phyloP scores from a whole-genome alignment of 2,797 vertebrate species.

The Microchirus variegatus region DNA sequence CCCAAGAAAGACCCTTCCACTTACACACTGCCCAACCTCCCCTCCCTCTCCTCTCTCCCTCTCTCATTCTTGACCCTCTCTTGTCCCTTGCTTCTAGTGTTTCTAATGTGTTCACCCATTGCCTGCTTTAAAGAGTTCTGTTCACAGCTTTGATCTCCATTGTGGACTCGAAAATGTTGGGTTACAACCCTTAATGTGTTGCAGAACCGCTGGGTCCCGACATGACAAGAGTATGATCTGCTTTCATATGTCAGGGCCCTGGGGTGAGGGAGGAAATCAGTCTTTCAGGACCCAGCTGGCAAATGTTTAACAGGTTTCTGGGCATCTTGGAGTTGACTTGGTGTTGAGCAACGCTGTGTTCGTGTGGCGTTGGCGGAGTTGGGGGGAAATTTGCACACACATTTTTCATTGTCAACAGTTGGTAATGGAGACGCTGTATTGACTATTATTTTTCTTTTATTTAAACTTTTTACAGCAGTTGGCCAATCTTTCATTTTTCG shows the following conservation, averaged over 20 bases:
- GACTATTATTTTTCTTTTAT: too few species aligned
- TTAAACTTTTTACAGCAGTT: background rate
- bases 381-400: slow-evolving; percentile 6
- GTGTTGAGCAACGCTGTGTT: slow-evolving; percentile 35
- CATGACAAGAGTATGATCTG: slow-evolving; percentile 42
- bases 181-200: slow-evolving; percentile 55
- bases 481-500: slow-evolving; percentile 1
- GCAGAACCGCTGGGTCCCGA: slow-evolving; percentile 42
- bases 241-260: slow-evolving; percentile 43
- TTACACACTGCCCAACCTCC: slow-evolving; percentile 1
- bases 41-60: slow-evolving; percentile 9
- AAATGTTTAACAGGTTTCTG: slow-evolving; percentile 43
- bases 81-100: slow-evolving; percentile 50
- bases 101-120: slow-evolving; percentile 38
- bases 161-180: slow-evolving; percentile 32
- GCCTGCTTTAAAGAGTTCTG: slow-evolving; percentile 32
- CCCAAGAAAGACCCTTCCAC: slow-evolving; percentile 41
- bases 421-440: background rate
- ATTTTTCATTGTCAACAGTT: background rate
- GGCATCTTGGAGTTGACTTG: slow-evolving; percentile 7
- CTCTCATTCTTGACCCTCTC: slow-evolving; percentile 38
- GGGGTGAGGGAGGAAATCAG: slow-evolving; percentile 46
- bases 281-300: slow-evolving; percentile 29
- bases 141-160: slow-evolving; percentile 57
- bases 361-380: slow-evolving; percentile 15